Conservation (phyloP, 2,797 vertebrate species). For the Hippocampus kuda region DNA sequence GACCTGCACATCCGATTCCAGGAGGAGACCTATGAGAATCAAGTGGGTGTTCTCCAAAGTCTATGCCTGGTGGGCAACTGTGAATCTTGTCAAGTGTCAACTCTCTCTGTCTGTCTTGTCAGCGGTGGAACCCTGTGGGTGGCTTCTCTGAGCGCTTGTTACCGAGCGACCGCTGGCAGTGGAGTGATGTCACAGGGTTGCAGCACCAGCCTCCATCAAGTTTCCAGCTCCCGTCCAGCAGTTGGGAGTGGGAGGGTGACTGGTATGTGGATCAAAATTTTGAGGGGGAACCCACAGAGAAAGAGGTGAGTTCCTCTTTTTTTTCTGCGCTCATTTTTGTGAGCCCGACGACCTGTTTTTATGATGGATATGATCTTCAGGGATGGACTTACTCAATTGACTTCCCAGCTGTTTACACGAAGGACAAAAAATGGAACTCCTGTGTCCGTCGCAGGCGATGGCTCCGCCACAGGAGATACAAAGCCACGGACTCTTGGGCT, state of each 20-base stretch:
- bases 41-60: constrained; percentile 60
- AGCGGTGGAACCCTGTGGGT: constrained; percentile 96
- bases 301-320: constrained; percentile 72
- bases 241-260: constrained; percentile 97
- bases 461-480: constrained; percentile 92
- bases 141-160: constrained; percentile 88
- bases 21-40: constrained; percentile 93
- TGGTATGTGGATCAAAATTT: constrained; percentile 95
- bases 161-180: constrained; percentile 96
- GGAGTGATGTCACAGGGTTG: constrained; percentile 89
- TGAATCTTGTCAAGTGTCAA: neutral
- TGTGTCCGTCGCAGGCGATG: constrained; percentile 89
- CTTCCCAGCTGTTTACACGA: constrained; percentile 90
- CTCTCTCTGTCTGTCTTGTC: constrained; percentile 13
- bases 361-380: constrained; percentile 52
- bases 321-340: neutral
- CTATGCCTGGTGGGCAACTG: no score
- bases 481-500: constrained; percentile 82
- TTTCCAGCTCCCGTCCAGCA: constrained; percentile 77
- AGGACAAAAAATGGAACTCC: constrained; percentile 96
- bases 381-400: constrained; percentile 94
- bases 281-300: constrained; percentile 90
- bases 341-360: neutral
- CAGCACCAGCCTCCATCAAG: constrained; percentile 76
- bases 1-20: constrained; percentile 84